Conservation (phyloP, 1,140 invertebrate genomes). For the Pseudobourletiella spinata region DNA sequence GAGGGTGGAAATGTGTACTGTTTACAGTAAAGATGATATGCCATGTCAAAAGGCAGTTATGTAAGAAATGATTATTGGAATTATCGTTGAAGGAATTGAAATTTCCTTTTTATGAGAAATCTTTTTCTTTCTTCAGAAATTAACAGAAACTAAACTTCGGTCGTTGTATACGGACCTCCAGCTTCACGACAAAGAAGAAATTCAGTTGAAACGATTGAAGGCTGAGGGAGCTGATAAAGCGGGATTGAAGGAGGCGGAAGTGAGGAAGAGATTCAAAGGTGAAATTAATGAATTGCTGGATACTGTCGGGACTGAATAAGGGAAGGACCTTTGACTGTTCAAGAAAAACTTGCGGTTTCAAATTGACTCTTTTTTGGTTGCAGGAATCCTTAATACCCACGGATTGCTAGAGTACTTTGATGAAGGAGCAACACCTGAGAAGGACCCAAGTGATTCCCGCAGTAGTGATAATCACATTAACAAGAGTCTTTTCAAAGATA, state of each 20-base stretch:
- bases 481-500: conserved; percentile 75
- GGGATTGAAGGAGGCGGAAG: conserved; percentile 69
- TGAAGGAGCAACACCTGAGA: conserved; percentile 48
- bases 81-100: too few species aligned
- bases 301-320: too few species aligned
- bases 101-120: too few species aligned
- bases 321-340: too few species aligned
- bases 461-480: conserved; percentile 54
- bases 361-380: too few species aligned
- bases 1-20: too few species aligned
- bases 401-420: conserved; percentile 70
- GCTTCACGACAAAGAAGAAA: conserved; percentile 85
- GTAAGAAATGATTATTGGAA: too few species aligned
- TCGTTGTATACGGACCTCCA: conserved; percentile 78
- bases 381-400: conserved; percentile 70
- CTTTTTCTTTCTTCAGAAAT: conserved; percentile 51
- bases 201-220: conserved; percentile 68
- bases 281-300: too few species aligned
- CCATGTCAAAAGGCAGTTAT: too few species aligned
- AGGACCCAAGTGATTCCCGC: conserved; percentile 44
- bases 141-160: conserved; percentile 73
- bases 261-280: conserved; percentile 69
- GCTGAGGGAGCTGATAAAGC: conserved; percentile 75
- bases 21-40: too few species aligned
- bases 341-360: too few species aligned